Conservation (phyloP, 1,140 invertebrate genomes). For the Chlorops oryzae region DNA sequence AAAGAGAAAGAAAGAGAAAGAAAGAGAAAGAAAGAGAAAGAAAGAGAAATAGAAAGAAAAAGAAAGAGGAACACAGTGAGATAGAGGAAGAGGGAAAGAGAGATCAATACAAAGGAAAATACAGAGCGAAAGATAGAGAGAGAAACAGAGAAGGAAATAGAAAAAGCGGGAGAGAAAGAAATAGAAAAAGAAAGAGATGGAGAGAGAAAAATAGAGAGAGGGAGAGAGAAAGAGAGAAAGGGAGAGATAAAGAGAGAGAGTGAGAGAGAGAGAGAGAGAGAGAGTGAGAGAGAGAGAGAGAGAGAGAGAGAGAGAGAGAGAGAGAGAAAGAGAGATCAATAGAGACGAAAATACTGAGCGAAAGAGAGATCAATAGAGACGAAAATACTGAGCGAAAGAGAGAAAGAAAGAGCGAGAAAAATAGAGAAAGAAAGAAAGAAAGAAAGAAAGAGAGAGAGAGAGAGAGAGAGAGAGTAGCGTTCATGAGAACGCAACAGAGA, state of each 20-base stretch:
- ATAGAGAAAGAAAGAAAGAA: not conserved
- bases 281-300: not conserved
- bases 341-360: constrained; percentile 7
- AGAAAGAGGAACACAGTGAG: not conserved
- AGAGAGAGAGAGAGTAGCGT: constrained; percentile 14
- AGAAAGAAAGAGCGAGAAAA: constrained; percentile 7
- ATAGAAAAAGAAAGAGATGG: constrained; percentile 16
- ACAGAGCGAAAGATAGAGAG: constrained; percentile 8
- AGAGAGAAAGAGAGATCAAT: constrained; percentile 3
- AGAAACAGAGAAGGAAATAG: constrained; percentile 11
- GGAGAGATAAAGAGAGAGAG: constrained; percentile 13
- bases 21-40: not conserved
- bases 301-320: not conserved
- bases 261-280: constrained; percentile 13
- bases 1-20: not conserved
- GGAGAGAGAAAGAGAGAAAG: constrained; percentile 13
- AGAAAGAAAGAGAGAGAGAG: not conserved
- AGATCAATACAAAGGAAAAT: constrained; percentile 16
- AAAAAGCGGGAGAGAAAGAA: not conserved
- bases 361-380: constrained; percentile 12
- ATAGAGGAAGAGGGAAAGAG: not conserved
- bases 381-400: constrained; percentile 12
- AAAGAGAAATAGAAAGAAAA: not conserved
- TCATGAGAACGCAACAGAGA: constrained; percentile 23
- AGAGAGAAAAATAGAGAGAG: constrained; percentile 10